A percentile compares a stretch with the other conserved stretches of the same genome.
Evolutionary conservation across 1,140 invertebrate species (phyloP).

Genomic region (Phymastichus coffea): DNA sequence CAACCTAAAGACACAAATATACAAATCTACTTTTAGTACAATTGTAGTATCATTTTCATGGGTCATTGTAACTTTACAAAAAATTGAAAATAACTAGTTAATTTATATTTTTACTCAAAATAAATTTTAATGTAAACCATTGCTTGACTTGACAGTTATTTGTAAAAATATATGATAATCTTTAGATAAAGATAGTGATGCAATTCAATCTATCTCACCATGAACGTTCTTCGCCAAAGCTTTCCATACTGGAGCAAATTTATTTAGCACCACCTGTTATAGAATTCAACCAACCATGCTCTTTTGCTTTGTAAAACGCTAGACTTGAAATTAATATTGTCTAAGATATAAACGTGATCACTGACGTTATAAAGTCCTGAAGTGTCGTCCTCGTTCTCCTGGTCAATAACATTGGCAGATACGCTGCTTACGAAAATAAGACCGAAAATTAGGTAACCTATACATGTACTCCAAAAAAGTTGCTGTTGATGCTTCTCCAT

Average conservation of each 20-base stretch:
- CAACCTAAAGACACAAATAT: slow-evolving; percentile 57
- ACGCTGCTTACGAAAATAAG: too few species aligned
- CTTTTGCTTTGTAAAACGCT: slow-evolving; percentile 61
- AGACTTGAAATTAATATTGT: slow-evolving; percentile 61
- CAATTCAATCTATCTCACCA: too few species aligned
- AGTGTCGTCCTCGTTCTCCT: background rate
- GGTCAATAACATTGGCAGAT: background rate
- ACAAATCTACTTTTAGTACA: slow-evolving; percentile 20
- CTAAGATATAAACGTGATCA: slow-evolving; percentile 63
- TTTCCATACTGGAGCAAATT: slow-evolving; percentile 80
- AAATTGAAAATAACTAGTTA: background rate
- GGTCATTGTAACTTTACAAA: background rate
- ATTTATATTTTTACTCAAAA: background rate
- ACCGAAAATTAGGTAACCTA: too few species aligned
- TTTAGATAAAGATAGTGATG: too few species aligned
- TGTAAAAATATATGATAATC: too few species aligned
- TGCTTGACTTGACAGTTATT: too few species aligned
- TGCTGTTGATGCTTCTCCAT: slow-evolving; percentile 20
- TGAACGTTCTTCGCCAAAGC: slow-evolving; percentile 64
- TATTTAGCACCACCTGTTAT: slow-evolving; percentile 84
- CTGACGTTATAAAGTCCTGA: slow-evolving; percentile 62
- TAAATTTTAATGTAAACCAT: background rate
- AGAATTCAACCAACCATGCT: slow-evolving; percentile 81
- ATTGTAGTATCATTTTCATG: slow-evolving; percentile 7
- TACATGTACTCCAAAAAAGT: background rate